Evolutionary conservation across 2,113 vertebrate genomes (phyloP), one percentile per base, ranked within the genome.

Genomic region (Rhegmatorhina hoffmannsi): DNA sequence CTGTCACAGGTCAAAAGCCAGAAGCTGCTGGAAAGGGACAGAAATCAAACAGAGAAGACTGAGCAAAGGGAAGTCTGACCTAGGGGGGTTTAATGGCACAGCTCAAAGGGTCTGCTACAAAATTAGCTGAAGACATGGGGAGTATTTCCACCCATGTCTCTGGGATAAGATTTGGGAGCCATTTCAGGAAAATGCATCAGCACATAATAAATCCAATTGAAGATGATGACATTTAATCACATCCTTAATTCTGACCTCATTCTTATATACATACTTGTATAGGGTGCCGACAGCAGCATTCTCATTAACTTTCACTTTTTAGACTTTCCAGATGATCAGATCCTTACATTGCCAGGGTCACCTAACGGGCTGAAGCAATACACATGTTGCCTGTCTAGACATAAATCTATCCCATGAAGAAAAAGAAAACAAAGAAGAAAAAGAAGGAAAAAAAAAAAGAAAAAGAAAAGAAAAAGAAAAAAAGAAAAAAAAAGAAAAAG

Each of bases 231-330:
- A 56, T 84, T 86, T 74, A 85, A 81, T 56, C 56, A 55, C 31
- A 49, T 38, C 55, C 34, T 85, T 84, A 66, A 84, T 89, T 89
- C 77, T 62, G 46, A 62, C 25, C 36, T 76, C 55, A 34, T 0
- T 0, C 34, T 80, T 72, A n/a, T 20, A 24, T 3, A 0, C 3
- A 1, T 63, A 58, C n/a, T 58, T 53, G 25, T 44, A 62, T 1
- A 66, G 49, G 49, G 82, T 18, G 43, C 33, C 10, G n/a, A 31
- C 33, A 83, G 46, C 55, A 83, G 46, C 20, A n/a, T n/a, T 67
- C 46, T 70, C 26, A 46, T 34, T 62, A 79, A 66, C 29, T 84
- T 69, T 40, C 24, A 74, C 28, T 90, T 83, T 76, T 67, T 68
- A 91, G 19, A 67, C 70, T 50, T 83, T 11, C 38, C 2, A 1